Percentiles rank a stretch among this genome's conserved stretches.
phyloP scores from a whole-genome alignment of 2,888 invertebrate species.

The Mongoloraphidia duomilia region DNA sequence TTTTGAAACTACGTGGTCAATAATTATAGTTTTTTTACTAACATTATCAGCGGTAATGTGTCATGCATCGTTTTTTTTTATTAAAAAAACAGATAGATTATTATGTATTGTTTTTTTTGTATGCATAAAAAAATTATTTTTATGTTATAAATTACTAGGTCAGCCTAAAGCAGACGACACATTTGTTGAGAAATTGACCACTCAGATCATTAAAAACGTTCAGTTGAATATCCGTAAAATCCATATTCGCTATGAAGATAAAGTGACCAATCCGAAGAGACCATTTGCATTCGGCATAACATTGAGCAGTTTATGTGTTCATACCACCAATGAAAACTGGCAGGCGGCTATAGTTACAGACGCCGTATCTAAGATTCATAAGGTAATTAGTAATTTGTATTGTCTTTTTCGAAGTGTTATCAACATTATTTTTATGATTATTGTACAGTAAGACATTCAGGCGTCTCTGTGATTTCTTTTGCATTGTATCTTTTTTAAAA shows the following conservation, averaged over 20 bases:
- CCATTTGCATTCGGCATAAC: conserved; percentile 84
- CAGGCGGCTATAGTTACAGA: conserved; percentile 61
- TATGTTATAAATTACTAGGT: conserved; percentile 29
- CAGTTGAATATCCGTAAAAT: conserved; percentile 80
- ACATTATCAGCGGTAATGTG: too few species aligned
- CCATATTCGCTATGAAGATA: conserved; percentile 85
- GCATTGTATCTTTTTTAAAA: too few species aligned
- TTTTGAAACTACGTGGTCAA: too few species aligned
- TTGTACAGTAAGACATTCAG: too few species aligned
- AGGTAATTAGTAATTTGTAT: conserved; percentile 36
- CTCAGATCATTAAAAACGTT: conserved; percentile 85
- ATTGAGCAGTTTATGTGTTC: conserved; percentile 68
- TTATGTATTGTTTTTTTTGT: background rate
- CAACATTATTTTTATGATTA: background rate
- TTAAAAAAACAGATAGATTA: too few species aligned
- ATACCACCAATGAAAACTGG: conserved; percentile 87
- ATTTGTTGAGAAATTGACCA: conserved; percentile 77
- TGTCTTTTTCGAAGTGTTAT: too few species aligned
- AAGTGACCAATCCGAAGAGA: conserved; percentile 53
- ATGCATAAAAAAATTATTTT: conserved; percentile 1
- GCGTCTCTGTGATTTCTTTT: too few species aligned
- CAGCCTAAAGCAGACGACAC: conserved; percentile 58
- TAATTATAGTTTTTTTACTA: too few species aligned
- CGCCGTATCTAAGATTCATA: conserved; percentile 71
- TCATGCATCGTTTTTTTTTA: too few species aligned